Evolutionary conservation across 2,113 vertebrate genomes (phyloP).

Genomic region (Mobula hypostoma): DNA sequence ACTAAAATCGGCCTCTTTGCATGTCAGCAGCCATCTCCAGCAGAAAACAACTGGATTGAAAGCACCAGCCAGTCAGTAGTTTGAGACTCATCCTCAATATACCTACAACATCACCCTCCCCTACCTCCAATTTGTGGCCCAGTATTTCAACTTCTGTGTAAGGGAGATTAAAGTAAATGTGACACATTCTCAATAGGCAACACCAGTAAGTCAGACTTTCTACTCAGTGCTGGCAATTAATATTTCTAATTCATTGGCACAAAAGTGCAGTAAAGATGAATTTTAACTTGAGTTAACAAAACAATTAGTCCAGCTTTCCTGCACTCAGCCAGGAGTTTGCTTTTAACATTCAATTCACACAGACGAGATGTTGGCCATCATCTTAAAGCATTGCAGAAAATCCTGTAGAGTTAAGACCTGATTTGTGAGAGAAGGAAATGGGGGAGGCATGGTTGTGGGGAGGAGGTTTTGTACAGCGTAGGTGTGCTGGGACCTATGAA

Average conservation of each 20-base stretch:
- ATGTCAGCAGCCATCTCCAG: not conserved
- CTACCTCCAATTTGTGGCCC: not conserved
- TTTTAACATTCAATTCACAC: not conserved
- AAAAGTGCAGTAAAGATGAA: not conserved
- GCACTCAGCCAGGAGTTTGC: not conserved
- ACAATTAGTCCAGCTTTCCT: not conserved
- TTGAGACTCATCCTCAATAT: not conserved
- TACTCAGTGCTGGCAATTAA: not conserved
- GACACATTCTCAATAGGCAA: not conserved
- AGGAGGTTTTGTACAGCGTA: conserved; percentile 44
- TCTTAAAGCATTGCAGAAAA: not conserved
- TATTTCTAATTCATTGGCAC: not conserved
- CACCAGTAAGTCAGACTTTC: not conserved
- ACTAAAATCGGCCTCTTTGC: not conserved
- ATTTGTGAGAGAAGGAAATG: not conserved
- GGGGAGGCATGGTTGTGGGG: not conserved
- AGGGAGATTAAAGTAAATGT: not conserved
- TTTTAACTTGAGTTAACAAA: not conserved
- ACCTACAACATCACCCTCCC: not conserved
- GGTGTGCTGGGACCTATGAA: conserved; percentile 52
- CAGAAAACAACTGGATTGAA: not conserved
- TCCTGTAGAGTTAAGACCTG: not conserved
- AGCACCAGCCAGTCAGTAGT: not conserved
- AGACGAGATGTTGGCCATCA: not conserved
- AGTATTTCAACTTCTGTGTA: not conserved